phyloP scores from a whole-genome alignment of 92 coral and sea anemone species.

The Phenganax subtilis region DNA sequence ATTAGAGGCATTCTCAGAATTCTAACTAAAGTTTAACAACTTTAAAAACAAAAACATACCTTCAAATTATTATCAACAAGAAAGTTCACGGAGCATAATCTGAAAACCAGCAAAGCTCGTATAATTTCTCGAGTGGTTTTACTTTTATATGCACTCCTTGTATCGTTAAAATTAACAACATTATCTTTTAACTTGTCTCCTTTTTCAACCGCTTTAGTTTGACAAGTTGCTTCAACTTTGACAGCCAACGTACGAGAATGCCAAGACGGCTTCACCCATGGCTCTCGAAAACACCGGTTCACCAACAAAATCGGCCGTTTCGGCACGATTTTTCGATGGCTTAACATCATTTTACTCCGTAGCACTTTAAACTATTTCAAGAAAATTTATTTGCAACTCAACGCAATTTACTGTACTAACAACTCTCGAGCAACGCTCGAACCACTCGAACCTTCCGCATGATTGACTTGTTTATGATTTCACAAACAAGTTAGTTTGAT shows the following conservation, averaged over 20 bases:
- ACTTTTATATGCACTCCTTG: conserved; percentile 65
- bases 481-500: background rate
- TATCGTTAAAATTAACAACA: conserved; percentile 61
- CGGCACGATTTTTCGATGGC: conserved; percentile 4
- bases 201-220: background rate
- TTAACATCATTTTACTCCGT: background rate
- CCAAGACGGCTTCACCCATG: background rate
- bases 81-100: conserved; percentile 71
- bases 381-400: background rate
- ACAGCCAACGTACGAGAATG: background rate
- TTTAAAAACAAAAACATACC: conserved; percentile 42
- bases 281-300: background rate
- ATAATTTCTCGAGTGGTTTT: conserved; percentile 83
- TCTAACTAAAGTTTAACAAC: background rate
- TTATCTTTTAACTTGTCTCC: background rate
- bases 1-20: background rate
- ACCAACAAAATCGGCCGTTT: background rate
- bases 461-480: background rate
- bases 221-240: conserved; percentile 2
- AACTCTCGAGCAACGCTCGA: background rate
- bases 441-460: background rate
- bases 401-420: too few species aligned
- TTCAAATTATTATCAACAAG: conserved; percentile 76
- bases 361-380: background rate
- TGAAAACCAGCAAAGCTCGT: conserved; percentile 78